Evolutionary conservation across 2,888 invertebrate species (phyloP).

Genomic region (Tetragonula carbonaria): DNA sequence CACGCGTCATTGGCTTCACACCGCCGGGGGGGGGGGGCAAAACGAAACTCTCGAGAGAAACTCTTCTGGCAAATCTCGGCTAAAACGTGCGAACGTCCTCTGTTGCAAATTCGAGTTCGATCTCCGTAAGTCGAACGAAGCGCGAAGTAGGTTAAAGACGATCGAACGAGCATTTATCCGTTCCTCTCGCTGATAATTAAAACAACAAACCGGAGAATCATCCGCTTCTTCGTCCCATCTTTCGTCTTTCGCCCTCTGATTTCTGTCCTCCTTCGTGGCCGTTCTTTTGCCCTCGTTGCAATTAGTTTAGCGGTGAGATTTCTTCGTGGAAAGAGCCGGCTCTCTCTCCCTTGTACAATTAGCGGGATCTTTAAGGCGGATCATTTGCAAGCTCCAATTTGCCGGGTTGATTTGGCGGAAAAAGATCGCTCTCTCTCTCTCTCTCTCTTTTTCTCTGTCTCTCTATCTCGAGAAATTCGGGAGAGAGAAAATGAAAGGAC

Average conservation of each 20-base stretch:
- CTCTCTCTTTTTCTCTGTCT: conserved; percentile 9
- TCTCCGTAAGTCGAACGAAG: neutral
- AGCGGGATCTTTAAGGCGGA: conserved; percentile 78
- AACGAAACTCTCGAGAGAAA: neutral
- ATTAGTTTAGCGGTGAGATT: conserved; percentile 55
- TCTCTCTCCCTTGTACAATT: conserved; percentile 69
- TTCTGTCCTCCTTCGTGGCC: too few species aligned
- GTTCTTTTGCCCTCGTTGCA: conserved; percentile 44
- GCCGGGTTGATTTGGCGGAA: conserved; percentile 75
- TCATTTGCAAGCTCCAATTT: conserved; percentile 81
- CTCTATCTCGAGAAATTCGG: too few species aligned
- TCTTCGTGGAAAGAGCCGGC: conserved; percentile 6
- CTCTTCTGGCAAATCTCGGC: neutral
- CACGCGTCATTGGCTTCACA: neutral
- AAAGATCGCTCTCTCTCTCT: conserved; percentile 48
- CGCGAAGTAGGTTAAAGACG: too few species aligned
- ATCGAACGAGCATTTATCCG: too few species aligned
- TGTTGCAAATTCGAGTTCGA: neutral
- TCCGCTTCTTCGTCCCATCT: neutral
- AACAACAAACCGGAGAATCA: neutral
- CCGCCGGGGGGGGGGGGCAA: neutral
- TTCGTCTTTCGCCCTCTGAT: neutral
- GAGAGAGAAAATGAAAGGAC: too few species aligned
- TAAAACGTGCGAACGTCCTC: neutral
- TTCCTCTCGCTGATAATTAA: neutral